Evolutionary conservation across 2,888 invertebrate species (phyloP), one percentile per base, ranked within the genome.

Genomic region (Omphaloscelis lunosa): DNA sequence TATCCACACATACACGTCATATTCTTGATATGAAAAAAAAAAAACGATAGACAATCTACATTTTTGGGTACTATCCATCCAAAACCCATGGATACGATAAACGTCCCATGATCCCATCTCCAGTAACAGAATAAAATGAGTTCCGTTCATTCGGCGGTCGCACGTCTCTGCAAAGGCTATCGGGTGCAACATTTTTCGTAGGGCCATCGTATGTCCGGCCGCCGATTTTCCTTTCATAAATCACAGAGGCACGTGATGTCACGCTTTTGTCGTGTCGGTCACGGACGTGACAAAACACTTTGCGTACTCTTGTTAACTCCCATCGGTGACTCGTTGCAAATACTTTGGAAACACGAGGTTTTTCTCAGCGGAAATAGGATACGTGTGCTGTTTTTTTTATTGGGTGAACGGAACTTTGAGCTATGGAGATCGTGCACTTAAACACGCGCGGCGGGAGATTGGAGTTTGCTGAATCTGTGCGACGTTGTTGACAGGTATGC

Each of bases 221-320:
- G 88, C 90, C 90, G 91, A 90, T 91, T 93, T 93, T 92, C 93
- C 93, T 92, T 92, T 94, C 94, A 95, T 96, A 96, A 96, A 96
- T 96, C 96, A 95, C 91, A 77, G 88, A 86, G 87, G 92, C 79
- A 88, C 96, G 95, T 95, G 96, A 94, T 92, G 93, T 93, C 95
- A 95, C 95, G 96, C 93, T 82, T 83, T 87, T 89, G 90, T 91
- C 93, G 93, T 93, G 93, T 93, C 90, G 91, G 90, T 90, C 88
- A 89, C 86, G 91, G 87, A 94, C 95, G 95, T 95, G 95, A 95
- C 93, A 91, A 93, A 94, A 88, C 84, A 86, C 83, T 89, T 85
- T 85, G 75, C 79, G 77, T 85, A 85, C 79, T 86, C 85, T 80
- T 88, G 84, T 86, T 84, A 82, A 86, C 75, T 84, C 83, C 75